phyloP scores from a whole-genome alignment of 1,140 invertebrate species.

The Drosophila rhopaloa region DNA sequence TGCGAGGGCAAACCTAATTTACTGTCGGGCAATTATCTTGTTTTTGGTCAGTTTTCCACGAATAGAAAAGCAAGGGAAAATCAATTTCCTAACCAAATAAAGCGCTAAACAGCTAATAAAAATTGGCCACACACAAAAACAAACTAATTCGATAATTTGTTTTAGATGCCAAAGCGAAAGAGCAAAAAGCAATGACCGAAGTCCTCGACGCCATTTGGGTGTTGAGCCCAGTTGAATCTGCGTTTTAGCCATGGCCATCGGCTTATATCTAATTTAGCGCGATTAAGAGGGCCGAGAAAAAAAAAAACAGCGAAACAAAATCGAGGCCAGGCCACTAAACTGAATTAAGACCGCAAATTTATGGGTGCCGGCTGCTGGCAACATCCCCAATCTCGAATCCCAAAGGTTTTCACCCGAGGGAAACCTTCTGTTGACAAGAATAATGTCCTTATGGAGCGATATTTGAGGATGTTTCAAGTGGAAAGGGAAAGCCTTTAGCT shows the following conservation, averaged over 20 bases:
- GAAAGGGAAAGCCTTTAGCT: no score
- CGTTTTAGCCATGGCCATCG: slow-evolving; percentile 16
- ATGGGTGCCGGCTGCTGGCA: slow-evolving; percentile 42
- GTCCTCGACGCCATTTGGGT: slow-evolving; percentile 27
- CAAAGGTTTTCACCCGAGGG: slow-evolving; percentile 9
- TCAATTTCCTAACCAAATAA: slow-evolving; percentile 64
- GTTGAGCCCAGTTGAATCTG: slow-evolving; percentile 25
- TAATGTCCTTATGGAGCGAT: slow-evolving; percentile 34
- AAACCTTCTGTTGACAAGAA: slow-evolving; percentile 31
- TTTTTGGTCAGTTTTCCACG: slow-evolving; percentile 13
- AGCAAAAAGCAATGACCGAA: slow-evolving; percentile 23
- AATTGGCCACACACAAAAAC: slow-evolving; percentile 51
- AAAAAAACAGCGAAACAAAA: slow-evolving; percentile 38
- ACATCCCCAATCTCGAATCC: slow-evolving; percentile 3
- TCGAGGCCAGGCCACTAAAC: slow-evolving; percentile 54
- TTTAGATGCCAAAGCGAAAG: slow-evolving; percentile 29
- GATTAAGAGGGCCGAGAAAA: slow-evolving; percentile 26
- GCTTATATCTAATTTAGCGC: slow-evolving; percentile 47
- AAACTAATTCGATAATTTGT: slow-evolving; percentile 77
- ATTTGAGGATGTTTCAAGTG: neutral
- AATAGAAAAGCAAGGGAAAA: slow-evolving; percentile 20
- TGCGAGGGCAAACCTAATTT: slow-evolving; percentile 24
- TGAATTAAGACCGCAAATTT: slow-evolving; percentile 71
- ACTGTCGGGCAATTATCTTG: slow-evolving; percentile 37
- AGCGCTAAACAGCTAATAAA: slow-evolving; percentile 68